Percentiles rank a stretch among this genome's conserved stretches.
Conservation (phyloP, 2,113 vertebrate genomes). For the Sinocyclocheilus maitianheensis region DNA sequence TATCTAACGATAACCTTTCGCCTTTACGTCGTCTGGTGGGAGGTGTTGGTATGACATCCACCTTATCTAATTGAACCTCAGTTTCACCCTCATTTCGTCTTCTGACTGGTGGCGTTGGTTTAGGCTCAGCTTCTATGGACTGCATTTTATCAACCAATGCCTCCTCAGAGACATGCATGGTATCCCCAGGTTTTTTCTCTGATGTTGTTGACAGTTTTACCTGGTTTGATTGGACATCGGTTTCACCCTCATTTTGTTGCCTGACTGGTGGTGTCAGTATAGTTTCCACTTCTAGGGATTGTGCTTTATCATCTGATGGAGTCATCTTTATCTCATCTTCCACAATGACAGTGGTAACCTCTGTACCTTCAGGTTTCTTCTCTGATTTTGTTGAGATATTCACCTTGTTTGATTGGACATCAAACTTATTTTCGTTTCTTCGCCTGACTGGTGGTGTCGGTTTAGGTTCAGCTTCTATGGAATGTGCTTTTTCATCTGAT, state of each 20-base stretch:
- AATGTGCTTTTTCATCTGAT: neutral
- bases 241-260: neutral
- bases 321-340: neutral
- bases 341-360: neutral
- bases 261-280: neutral
- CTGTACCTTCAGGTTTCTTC: neutral
- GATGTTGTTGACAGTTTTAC: neutral
- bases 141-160: neutral
- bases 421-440: neutral
- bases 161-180: neutral
- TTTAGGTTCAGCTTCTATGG: constrained; percentile 7
- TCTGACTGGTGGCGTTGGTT: neutral
- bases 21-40: constrained; percentile 30
- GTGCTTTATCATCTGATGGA: neutral
- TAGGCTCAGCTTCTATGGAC: neutral
- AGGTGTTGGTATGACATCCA: constrained; percentile 32
- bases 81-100: neutral
- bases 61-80: neutral
- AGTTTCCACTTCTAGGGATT: neutral
- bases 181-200: neutral
- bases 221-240: neutral
- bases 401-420: neutral
- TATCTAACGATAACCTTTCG: neutral
- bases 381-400: neutral
- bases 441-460: neutral